phyloP scores from a whole-genome alignment of 2,113 vertebrate genomes.

The Ceyx cyanopectus region DNA sequence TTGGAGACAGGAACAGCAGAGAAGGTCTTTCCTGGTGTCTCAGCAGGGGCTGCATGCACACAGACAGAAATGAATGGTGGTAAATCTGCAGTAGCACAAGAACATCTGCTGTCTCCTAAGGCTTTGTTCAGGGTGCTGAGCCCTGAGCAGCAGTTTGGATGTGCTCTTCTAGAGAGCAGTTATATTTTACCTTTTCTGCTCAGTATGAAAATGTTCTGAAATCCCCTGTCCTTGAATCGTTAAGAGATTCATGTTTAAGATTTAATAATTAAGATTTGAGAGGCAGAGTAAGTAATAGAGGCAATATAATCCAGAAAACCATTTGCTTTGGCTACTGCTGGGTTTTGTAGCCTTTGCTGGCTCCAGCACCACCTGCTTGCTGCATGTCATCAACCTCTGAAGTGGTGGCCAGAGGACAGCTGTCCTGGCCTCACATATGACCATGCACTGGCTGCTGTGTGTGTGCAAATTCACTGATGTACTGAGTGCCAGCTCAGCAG shows the following conservation, averaged over 20 bases:
- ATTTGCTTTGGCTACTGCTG: not conserved
- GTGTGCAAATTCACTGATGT: rapidly evolving
- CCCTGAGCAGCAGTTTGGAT: not conserved
- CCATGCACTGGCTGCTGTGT: not conserved
- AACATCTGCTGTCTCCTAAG: not conserved
- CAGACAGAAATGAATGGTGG: not conserved
- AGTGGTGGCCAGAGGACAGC: not conserved
- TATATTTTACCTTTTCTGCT: not conserved
- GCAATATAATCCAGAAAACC: not conserved
- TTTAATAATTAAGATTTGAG: not conserved
- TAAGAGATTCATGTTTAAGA: not conserved
- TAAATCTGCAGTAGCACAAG: not conserved
- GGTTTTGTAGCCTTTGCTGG: not conserved
- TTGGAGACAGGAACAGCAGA: not conserved
- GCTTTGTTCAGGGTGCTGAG: not conserved
- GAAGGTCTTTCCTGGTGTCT: not conserved
- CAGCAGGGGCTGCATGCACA: not conserved
- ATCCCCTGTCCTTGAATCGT: not conserved
- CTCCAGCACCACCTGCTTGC: not conserved
- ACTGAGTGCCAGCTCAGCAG: rapidly evolving
- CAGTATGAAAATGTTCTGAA: not conserved
- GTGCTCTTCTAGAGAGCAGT: not conserved
- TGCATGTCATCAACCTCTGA: not conserved
- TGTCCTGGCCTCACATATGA: not conserved
- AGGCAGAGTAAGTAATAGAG: not conserved